Conservation (phyloP, 2,113 vertebrate genomes). For the Dicentrarchus labrax region DNA sequence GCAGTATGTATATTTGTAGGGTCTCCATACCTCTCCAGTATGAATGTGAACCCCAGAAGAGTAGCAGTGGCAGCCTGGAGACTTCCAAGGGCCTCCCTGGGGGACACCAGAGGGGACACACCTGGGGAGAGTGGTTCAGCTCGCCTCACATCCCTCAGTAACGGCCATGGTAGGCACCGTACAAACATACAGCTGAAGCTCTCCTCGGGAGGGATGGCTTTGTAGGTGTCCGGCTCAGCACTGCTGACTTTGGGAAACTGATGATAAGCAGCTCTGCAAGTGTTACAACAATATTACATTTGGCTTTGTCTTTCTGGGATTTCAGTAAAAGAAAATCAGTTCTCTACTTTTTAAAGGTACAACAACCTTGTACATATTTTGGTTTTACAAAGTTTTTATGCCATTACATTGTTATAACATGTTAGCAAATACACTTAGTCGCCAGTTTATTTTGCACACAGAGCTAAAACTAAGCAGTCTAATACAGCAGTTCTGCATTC, state of each 20-base stretch:
- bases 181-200: constrained; percentile 22
- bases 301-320: background rate
- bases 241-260: background rate
- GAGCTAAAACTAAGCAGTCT: background rate
- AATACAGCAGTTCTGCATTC: background rate
- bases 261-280: background rate
- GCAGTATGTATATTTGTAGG: constrained; percentile 75
- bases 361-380: background rate
- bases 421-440: background rate
- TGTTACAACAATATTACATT: background rate
- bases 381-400: background rate
- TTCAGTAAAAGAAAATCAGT: background rate
- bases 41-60: constrained; percentile 84
- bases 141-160: constrained; percentile 85
- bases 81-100: constrained; percentile 83
- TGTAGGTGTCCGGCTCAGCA: background rate
- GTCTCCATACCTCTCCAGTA: constrained; percentile 90
- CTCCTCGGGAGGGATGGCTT: constrained; percentile 2
- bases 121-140: constrained; percentile 71
- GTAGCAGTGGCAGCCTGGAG: constrained; percentile 82
- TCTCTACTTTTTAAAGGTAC: background rate
- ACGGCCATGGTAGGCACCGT: constrained; percentile 78
- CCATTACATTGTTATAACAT: background rate
- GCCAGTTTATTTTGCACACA: background rate
- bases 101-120: constrained; percentile 65